These are phyloP conservation scores for Synergus gifuensis DNA, from an alignment of 2,888 invertebrate species.

Conservation along the genomic window DNA sequence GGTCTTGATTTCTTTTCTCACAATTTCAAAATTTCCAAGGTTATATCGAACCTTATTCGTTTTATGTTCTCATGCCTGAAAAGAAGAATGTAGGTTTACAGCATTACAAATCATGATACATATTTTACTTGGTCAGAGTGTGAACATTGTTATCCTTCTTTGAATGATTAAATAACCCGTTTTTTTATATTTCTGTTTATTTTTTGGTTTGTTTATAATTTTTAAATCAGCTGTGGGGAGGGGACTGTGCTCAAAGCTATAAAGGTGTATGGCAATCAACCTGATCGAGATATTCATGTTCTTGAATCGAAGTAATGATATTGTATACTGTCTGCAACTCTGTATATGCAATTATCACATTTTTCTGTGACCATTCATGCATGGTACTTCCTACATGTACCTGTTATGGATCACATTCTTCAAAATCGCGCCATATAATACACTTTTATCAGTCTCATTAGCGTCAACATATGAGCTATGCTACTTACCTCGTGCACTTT, in stretches of 20 bases:
- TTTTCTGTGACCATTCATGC: slow-evolving; percentile 1
- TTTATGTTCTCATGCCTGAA: background rate
- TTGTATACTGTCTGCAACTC: background rate
- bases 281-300: background rate
- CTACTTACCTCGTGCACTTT: background rate
- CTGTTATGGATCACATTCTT: background rate
- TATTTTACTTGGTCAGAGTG: background rate
- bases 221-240: background rate
- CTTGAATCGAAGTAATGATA: background rate
- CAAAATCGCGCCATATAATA: background rate
- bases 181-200: background rate
- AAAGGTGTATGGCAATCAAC: slow-evolving; percentile 1
- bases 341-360: slow-evolving; percentile 1
- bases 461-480: background rate
- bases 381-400: slow-evolving; percentile 10
- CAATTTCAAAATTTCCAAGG: background rate
- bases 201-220: background rate
- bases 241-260: background rate
- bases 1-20: background rate
- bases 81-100: background rate
- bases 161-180: background rate
- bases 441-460: background rate
- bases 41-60: background rate
- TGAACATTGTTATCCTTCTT: background rate
- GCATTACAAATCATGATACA: background rate